These are phyloP conservation scores for Phocides pigmalion DNA, from an alignment of 1,140 invertebrate species.

Conservation along the genomic window DNA sequence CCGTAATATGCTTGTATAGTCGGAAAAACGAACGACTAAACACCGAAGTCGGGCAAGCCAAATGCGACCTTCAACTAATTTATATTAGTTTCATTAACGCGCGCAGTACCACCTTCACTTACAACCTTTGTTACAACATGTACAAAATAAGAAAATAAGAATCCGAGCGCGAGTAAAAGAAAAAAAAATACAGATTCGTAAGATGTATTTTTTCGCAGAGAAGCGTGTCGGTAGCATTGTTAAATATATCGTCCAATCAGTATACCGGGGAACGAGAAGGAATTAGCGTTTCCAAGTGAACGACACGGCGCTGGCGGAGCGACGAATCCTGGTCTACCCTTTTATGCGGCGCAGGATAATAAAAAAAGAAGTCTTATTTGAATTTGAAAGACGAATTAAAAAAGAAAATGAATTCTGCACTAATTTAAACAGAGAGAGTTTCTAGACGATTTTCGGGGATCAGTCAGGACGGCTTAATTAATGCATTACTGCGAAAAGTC, in stretches of 20 bases:
- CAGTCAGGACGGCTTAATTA: slow-evolving; percentile 67
- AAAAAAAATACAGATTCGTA: slow-evolving; percentile 53
- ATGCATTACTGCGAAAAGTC: slow-evolving; percentile 70
- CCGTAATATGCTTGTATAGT: slow-evolving; percentile 73
- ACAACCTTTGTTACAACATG: slow-evolving; percentile 53
- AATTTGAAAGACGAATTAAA: slow-evolving; percentile 80
- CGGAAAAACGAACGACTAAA: slow-evolving; percentile 65
- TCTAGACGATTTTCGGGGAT: slow-evolving; percentile 71
- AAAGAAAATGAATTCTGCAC: slow-evolving; percentile 77
- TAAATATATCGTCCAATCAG: slow-evolving; percentile 83
- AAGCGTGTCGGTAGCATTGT: slow-evolving; percentile 72
- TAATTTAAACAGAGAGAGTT: slow-evolving; percentile 75
- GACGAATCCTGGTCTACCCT: slow-evolving; percentile 73
- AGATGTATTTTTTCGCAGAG: slow-evolving; percentile 76
- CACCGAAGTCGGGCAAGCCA: slow-evolving; percentile 56
- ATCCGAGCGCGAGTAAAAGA: slow-evolving; percentile 68
- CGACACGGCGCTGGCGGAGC: slow-evolving; percentile 53
- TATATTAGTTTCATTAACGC: slow-evolving; percentile 71
- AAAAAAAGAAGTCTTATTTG: slow-evolving; percentile 79
- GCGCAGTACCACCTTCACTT: slow-evolving; percentile 43
- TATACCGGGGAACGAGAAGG: slow-evolving; percentile 61
- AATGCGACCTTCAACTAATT: slow-evolving; percentile 68
- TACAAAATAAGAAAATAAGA: slow-evolving; percentile 70
- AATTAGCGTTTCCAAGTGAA: slow-evolving; percentile 75
- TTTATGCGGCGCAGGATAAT: slow-evolving; percentile 69